Evolutionary conservation across 2,113 vertebrate species (phyloP).

Genomic region (Caloenas nicobarica): DNA sequence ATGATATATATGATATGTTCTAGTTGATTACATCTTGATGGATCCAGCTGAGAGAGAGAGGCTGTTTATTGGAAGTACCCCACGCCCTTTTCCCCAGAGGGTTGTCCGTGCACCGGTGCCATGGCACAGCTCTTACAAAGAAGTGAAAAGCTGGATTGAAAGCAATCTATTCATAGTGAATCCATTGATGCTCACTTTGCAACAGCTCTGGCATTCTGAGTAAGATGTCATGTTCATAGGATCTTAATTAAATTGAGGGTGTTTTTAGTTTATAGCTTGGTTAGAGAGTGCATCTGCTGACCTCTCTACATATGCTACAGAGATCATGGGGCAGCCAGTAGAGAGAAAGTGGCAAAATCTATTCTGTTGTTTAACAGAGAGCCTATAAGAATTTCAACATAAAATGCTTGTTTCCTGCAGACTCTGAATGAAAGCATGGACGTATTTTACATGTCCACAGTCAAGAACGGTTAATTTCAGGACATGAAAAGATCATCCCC

Average conservation of each 20-base stretch:
- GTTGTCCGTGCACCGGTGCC: slow-evolving; percentile 85
- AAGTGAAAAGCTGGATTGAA: slow-evolving; percentile 76
- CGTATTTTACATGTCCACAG: neutral
- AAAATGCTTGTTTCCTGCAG: neutral
- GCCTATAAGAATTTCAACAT: neutral
- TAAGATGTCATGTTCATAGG: slow-evolving; percentile 58
- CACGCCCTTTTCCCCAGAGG: slow-evolving; percentile 77
- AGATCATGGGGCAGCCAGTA: neutral
- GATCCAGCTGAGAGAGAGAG: slow-evolving; percentile 83
- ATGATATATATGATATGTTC: neutral
- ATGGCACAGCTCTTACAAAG: slow-evolving; percentile 77
- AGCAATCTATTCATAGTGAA: slow-evolving; percentile 81
- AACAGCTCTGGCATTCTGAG: slow-evolving; percentile 85
- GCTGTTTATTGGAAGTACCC: slow-evolving; percentile 81
- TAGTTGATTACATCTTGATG: slow-evolving; percentile 91
- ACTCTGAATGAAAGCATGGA: neutral
- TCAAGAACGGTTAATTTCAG: neutral
- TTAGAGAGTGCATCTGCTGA: neutral
- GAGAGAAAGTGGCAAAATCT: neutral
- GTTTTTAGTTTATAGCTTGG: neutral
- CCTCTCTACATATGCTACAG: neutral
- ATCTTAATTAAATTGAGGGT: neutral
- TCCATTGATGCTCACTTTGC: slow-evolving; percentile 81
- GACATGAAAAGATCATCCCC: neutral
- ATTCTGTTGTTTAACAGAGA: neutral